Base-by-base conservation (phyloP, 2,888 invertebrate species). In the Pyrrhia umbra region DNA sequence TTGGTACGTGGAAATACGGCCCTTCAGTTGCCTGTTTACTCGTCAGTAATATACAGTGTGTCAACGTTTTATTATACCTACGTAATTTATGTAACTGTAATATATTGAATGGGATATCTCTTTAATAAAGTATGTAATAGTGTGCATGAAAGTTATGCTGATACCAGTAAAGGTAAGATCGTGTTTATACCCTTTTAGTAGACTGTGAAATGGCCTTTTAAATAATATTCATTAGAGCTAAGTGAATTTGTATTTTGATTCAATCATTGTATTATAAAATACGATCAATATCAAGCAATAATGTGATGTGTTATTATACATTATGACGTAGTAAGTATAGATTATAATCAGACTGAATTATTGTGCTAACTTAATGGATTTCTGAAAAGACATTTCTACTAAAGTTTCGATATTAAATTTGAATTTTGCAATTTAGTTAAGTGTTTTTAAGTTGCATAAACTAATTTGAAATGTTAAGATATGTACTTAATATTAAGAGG, bases 371-470 rank as follows among this genome's bases (percentile, higher is more conserved):
- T 59, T 55, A 66, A 66, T 59, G 45, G 57, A 66, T 57, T 58
- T 56, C 18, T 49, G 46, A 67, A 75, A 77, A 77, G 77, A 77
- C 75, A 77, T 56, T 34, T 45, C 40, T 46, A 43, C 6, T 34
- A 54, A 63, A 52, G 4, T 34, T 20, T 58, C 52, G 18, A 18
- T 47, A 13, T 46, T n/a, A 49, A 46, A 37, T 34, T 21, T 13
- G n/a, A 23, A 42, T 45, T 18, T 25, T 47, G 25, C 37, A 57
- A 42, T 49, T 45, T 46, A 39, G 6, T 16, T 27, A 34, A 45
- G 50, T 39, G 30, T 21, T 10, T 67, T 51, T 55, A 16, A 25
- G 55, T 55, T 57, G 39, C 43, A 30, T 54, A 45, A 57, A 46
- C 5, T 58, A 45, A 50, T 54, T 47, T 56, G 46, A 55, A 51